Evolutionary conservation across 2,113 vertebrate species (phyloP).

Genomic region (Pardalotus punctatus): DNA sequence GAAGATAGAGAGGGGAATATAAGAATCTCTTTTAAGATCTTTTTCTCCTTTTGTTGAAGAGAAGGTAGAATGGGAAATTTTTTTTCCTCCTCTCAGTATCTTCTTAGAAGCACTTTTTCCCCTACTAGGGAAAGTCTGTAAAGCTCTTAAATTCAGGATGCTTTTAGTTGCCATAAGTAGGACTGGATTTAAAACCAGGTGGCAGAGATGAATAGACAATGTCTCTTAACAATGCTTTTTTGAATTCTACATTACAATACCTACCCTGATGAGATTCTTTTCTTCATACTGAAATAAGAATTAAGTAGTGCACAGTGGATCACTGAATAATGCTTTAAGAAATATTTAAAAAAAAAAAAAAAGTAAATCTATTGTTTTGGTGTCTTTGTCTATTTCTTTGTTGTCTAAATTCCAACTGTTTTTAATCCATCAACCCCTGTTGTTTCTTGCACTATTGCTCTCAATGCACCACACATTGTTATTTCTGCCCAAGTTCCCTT

Average conservation of each 20-base stretch:
- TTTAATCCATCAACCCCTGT: slow-evolving; percentile 60
- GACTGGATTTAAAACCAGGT: slow-evolving; percentile 35
- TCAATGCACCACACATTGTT: slow-evolving; percentile 47
- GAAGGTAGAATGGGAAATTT: neutral
- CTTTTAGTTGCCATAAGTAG: slow-evolving; percentile 30
- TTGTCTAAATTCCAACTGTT: slow-evolving; percentile 24
- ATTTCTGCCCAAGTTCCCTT: slow-evolving; percentile 67
- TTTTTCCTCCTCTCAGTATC: neutral
- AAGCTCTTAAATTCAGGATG: slow-evolving; percentile 42
- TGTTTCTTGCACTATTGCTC: slow-evolving; percentile 51
- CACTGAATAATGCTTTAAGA: slow-evolving; percentile 26
- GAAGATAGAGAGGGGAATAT: neutral
- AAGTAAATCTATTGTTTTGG: slow-evolving; percentile 29
- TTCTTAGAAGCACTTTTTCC: neutral
- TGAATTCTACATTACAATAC: slow-evolving; percentile 30
- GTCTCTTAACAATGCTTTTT: neutral
- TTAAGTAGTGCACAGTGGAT: slow-evolving; percentile 16
- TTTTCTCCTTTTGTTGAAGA: neutral
- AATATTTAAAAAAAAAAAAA: slow-evolving; percentile 15
- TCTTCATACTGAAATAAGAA: slow-evolving; percentile 16
- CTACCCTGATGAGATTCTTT: slow-evolving; percentile 41
- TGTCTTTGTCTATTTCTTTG: slow-evolving; percentile 45
- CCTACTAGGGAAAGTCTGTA: neutral
- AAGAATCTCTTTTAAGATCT: neutral
- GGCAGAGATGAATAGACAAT: slow-evolving; percentile 48